Evolutionary conservation across 2,797 vertebrate genomes (phyloP).

Genomic region (Prunella strophiata): DNA sequence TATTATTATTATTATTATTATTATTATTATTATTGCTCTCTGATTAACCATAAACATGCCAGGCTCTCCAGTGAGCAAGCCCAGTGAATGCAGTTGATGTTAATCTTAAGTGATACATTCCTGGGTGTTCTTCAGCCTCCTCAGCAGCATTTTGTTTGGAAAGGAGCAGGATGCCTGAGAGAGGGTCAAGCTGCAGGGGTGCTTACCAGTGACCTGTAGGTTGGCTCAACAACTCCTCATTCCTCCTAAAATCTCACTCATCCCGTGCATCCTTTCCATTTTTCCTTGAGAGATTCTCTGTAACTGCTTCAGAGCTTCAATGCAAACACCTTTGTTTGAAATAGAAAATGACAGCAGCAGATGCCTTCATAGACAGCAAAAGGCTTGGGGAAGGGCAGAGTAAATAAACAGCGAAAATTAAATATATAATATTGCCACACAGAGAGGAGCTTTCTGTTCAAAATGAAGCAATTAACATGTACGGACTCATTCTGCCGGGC

Average conservation of each 20-base stretch:
- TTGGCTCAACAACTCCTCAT: not conserved
- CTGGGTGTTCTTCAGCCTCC: not conserved
- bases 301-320: not conserved
- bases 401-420: slow-evolving; percentile 39
- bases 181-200: not conserved
- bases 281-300: not conserved
- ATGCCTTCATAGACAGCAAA: slow-evolving; percentile 26
- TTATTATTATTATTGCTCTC: not conserved
- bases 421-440: not conserved
- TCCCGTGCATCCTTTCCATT: not conserved
- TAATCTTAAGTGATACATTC: not conserved
- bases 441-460: slow-evolving; percentile 31
- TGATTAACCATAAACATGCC: not conserved
- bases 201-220: not conserved
- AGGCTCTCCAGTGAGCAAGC: not conserved
- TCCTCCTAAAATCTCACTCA: not conserved
- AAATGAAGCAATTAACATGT: slow-evolving; percentile 25
- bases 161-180: not conserved
- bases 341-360: not conserved
- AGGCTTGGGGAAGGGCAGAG: slow-evolving; percentile 15
- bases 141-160: not conserved
- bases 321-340: slow-evolving; percentile 21
- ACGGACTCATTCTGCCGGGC: not conserved
- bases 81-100: not conserved
- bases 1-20: not conserved